These are phyloP conservation scores for Cyanoramphus novaezelandiae DNA, from an alignment of 2,113 vertebrate genomes.

Conservation along the genomic window DNA sequence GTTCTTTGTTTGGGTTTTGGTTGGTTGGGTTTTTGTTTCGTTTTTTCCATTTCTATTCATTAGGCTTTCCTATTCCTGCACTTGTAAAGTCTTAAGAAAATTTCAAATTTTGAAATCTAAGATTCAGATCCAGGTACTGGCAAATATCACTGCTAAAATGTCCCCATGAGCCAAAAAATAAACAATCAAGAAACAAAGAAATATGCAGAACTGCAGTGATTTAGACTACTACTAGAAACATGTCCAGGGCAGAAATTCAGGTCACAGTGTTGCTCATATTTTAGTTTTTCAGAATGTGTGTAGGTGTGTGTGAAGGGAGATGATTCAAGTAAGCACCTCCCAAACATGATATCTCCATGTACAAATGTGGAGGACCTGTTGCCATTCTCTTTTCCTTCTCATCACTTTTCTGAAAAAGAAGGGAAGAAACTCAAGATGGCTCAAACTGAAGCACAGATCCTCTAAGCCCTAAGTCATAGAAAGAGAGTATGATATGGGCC, in stretches of 20 bases:
- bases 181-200: background rate
- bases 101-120: background rate
- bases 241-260: background rate
- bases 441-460: background rate
- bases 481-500: background rate
- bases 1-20: background rate
- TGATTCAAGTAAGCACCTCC: background rate
- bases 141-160: background rate
- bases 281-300: background rate
- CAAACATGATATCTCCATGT: fast-evolving
- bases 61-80: background rate
- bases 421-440: background rate
- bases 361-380: fast-evolving
- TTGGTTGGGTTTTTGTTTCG: background rate
- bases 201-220: background rate
- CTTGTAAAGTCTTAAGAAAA: background rate
- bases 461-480: background rate
- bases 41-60: background rate
- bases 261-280: background rate
- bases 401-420: background rate
- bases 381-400: background rate
- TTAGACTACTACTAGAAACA: background rate
- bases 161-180: background rate
- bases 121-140: background rate
- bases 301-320: background rate